phyloP scores from a whole-genome alignment of 1,140 invertebrate genomes.

The Ephestia elutella region DNA sequence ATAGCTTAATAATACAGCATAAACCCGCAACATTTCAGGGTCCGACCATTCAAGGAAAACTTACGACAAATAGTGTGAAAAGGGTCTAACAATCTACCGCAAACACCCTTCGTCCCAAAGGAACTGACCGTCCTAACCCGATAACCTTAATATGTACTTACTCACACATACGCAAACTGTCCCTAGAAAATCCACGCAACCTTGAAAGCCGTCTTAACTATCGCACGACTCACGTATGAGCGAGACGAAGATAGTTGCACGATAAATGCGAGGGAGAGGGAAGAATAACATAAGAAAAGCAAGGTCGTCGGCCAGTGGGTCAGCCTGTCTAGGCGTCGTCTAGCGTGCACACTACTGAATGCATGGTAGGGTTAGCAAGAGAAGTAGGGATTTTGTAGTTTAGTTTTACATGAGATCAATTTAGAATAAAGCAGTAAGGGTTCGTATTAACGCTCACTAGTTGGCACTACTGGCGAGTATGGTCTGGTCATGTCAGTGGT shows the following conservation, averaged over 20 bases:
- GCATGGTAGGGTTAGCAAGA: slow-evolving; percentile 32
- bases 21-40: too few relatives aligned
- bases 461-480: too few relatives aligned
- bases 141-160: too few relatives aligned
- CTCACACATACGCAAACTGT: not conserved
- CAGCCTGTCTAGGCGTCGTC: slow-evolving; percentile 65
- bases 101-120: not conserved
- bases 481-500: too few relatives aligned
- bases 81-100: not conserved
- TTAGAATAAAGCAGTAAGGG: too few relatives aligned
- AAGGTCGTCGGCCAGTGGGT: slow-evolving; percentile 66
- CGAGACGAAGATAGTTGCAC: slow-evolving; percentile 17
- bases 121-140: not conserved
- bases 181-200: slow-evolving; percentile 24
- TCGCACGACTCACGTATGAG: slow-evolving; percentile 28
- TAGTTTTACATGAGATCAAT: not conserved
- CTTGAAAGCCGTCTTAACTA: slow-evolving; percentile 37
- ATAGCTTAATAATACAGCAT: too few relatives aligned
- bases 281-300: slow-evolving; percentile 65
- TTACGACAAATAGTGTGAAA: not conserved
- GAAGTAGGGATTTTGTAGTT: slow-evolving; percentile 12
- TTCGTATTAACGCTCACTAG: too few relatives aligned
- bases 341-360: slow-evolving; percentile 55
- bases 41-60: not conserved
- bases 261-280: slow-evolving; percentile 34